phyloP scores from a whole-genome alignment of 2,113 vertebrate genomes.

The Brienomyrus longianalis region DNA sequence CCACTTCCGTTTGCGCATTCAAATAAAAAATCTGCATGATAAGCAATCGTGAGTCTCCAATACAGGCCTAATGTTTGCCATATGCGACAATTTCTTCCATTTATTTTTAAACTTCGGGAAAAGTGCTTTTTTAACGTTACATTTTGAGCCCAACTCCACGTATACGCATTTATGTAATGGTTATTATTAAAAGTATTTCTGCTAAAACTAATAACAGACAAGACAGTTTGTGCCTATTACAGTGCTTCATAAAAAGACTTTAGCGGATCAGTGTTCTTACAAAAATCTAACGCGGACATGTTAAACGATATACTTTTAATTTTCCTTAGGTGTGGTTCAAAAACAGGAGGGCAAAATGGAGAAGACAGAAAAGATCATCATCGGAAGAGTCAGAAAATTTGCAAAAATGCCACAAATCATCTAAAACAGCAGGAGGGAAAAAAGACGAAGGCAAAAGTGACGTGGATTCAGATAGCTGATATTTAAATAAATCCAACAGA shows the following conservation, averaged over 20 bases:
- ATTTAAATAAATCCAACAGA: slow-evolving; percentile 15
- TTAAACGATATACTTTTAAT: slow-evolving; percentile 25
- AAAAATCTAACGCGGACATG: neutral
- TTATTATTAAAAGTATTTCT: neutral
- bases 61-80: neutral
- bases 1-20: neutral
- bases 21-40: neutral
- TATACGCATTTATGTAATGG: neutral
- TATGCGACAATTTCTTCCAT: neutral
- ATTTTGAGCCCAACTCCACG: neutral
- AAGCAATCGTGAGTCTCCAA: neutral
- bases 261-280: neutral
- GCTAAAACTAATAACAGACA: neutral
- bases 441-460: slow-evolving; percentile 81
- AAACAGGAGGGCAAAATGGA: slow-evolving; percentile 96
- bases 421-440: slow-evolving; percentile 77
- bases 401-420: slow-evolving; percentile 85
- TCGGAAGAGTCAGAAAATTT: slow-evolving; percentile 91
- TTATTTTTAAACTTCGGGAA: neutral
- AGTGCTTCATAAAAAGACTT: neutral
- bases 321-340: slow-evolving; percentile 91
- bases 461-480: slow-evolving; percentile 95
- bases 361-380: slow-evolving; percentile 90
- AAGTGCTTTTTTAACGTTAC: neutral
- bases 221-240: neutral